phyloP scores from a whole-genome alignment of 2,797 vertebrate species.

The Acridotheres tristis region DNA sequence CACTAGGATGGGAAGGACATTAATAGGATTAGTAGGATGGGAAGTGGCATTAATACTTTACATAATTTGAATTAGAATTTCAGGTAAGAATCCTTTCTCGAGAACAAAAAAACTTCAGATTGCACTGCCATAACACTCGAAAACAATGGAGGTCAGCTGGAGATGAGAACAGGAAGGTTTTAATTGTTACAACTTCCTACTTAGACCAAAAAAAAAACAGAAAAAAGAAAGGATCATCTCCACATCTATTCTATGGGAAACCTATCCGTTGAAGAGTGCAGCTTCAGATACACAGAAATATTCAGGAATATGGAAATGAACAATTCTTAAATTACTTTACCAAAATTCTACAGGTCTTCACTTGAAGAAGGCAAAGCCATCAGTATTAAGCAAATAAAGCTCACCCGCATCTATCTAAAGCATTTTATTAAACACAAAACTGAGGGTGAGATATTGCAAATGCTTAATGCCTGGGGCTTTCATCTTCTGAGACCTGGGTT shows the following conservation, averaged over 20 bases:
- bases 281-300: background rate
- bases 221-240: background rate
- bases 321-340: conserved; percentile 16
- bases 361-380: background rate
- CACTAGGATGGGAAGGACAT: too few relatives aligned
- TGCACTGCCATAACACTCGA: background rate
- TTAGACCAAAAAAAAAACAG: background rate
- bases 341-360: background rate
- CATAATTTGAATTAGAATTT: background rate
- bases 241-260: background rate
- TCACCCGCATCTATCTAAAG: conserved; percentile 3
- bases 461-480: conserved; percentile 11
- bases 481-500: background rate
- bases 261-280: background rate
- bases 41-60: background rate
- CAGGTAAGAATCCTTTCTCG: background rate
- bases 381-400: conserved; percentile 10
- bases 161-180: background rate
- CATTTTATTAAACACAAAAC: conserved; percentile 22
- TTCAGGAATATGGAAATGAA: background rate
- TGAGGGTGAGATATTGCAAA: background rate
- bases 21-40: background rate
- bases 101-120: background rate
- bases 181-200: background rate
- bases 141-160: background rate